A percentile compares a stretch with the other conserved stretches of the same genome.
These are phyloP conservation scores for Ibycter americanus DNA, from an alignment of 2,797 vertebrate species.

Conservation along the genomic window DNA sequence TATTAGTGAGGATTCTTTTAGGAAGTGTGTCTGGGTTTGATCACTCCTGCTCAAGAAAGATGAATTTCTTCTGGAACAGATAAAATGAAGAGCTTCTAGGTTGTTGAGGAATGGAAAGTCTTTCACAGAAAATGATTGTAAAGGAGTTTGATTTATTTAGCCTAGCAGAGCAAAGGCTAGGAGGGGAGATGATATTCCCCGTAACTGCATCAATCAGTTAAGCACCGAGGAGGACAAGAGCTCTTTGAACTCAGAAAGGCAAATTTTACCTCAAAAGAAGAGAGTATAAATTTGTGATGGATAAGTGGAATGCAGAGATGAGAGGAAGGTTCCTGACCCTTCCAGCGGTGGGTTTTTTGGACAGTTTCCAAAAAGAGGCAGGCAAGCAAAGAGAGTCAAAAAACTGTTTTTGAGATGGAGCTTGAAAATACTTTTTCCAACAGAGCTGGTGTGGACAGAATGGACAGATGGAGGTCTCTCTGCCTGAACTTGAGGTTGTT, in stretches of 20 bases:
- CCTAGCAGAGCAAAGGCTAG: neutral
- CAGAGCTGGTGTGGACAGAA: neutral
- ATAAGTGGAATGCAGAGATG: neutral
- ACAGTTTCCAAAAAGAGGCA: neutral
- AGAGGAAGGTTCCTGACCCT: neutral
- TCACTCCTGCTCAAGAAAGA: neutral
- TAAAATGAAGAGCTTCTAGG: neutral
- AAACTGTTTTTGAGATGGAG: neutral
- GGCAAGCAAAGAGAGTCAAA: neutral
- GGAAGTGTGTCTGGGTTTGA: neutral
- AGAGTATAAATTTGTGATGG: neutral
- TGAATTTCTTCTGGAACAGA: neutral
- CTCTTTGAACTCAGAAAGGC: neutral
- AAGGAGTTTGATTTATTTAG: neutral
- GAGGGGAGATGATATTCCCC: neutral
- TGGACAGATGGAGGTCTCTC: neutral
- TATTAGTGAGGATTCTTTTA: neutral
- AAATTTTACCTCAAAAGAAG: neutral
- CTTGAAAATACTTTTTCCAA: neutral
- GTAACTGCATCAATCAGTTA: neutral
- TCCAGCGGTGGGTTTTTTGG: neutral
- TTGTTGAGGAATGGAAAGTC: neutral
- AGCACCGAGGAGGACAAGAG: neutral
- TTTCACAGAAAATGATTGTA: neutral
- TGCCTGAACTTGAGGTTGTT: neutral